These are phyloP conservation scores for Gonatopus flavifemur DNA, from an alignment of 1,140 invertebrate species.

Conservation along the genomic window DNA sequence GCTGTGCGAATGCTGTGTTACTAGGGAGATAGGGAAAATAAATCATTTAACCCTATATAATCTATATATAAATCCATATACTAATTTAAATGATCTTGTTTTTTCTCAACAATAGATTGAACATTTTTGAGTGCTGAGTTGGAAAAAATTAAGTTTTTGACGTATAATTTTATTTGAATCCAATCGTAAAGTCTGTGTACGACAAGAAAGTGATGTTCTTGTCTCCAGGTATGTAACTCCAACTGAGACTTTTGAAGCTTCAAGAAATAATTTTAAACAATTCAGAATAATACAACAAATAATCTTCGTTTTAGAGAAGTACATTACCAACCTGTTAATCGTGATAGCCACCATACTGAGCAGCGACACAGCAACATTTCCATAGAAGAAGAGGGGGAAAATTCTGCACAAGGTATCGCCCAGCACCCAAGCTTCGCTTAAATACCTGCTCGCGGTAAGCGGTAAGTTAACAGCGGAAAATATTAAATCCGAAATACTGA, in stretches of 20 bases:
- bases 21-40: too few species aligned
- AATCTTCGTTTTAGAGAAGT: not conserved
- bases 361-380: slow-evolving; percentile 83
- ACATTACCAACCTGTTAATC: slow-evolving; percentile 72
- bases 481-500: slow-evolving; percentile 82
- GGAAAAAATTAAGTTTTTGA: too few species aligned
- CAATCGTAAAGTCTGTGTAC: too few species aligned
- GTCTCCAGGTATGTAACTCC: not conserved
- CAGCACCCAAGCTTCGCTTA: slow-evolving; percentile 80
- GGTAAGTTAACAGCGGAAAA: slow-evolving; percentile 85
- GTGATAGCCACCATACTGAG: slow-evolving; percentile 89
- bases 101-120: too few species aligned
- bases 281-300: too few species aligned
- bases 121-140: too few species aligned
- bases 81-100: too few species aligned
- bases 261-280: not conserved
- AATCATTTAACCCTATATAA: too few species aligned
- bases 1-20: too few species aligned
- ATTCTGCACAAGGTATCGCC: slow-evolving; percentile 77
- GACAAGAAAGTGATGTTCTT: slow-evolving; percentile 10
- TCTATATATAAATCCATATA: too few species aligned
- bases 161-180: too few species aligned
- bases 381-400: slow-evolving; percentile 88
- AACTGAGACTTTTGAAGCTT: slow-evolving; percentile 4
- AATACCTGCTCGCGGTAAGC: slow-evolving; percentile 78